Conservation (phyloP, 1,140 invertebrate genomes). For the Nasonia vitripennis region DNA sequence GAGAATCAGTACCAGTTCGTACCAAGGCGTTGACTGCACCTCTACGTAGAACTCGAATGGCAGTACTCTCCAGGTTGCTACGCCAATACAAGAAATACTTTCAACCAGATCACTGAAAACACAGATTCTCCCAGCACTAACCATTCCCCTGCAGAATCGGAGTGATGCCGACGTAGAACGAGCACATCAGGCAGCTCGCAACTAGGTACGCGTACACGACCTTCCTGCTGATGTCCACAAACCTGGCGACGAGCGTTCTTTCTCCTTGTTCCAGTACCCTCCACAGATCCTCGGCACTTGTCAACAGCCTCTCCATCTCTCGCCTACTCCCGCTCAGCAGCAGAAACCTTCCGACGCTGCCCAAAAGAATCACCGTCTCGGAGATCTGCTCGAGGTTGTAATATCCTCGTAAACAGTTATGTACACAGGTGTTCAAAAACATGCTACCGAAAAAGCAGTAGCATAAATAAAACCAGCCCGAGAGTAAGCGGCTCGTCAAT, state of each 20-base stretch:
- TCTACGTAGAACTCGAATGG: conserved; percentile 15
- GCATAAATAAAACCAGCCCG: not conserved
- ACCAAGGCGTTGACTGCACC: conserved; percentile 2
- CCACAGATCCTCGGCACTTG: not conserved
- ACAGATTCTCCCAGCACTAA: no score
- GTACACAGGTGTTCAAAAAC: not conserved
- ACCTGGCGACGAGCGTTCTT: not conserved
- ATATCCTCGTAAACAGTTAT: not conserved
- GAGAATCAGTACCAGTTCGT: not conserved
- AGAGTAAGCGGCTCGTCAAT: not conserved
- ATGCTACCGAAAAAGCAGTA: not conserved
- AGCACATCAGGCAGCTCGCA: not conserved
- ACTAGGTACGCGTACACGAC: not conserved
- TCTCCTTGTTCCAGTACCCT: not conserved
- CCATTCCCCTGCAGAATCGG: no score
- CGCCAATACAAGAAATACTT: not conserved
- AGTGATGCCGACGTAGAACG: not conserved
- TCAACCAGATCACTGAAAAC: no score
- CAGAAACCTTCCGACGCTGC: not conserved
- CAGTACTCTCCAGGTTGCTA: not conserved
- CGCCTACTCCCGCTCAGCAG: not conserved
- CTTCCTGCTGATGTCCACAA: not conserved
- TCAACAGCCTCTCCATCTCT: not conserved
- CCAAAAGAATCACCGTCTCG: not conserved
- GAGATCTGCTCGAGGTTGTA: conserved; percentile 16